Conservation (phyloP, 2,888 invertebrate species). For the Osmoderma eremita region DNA sequence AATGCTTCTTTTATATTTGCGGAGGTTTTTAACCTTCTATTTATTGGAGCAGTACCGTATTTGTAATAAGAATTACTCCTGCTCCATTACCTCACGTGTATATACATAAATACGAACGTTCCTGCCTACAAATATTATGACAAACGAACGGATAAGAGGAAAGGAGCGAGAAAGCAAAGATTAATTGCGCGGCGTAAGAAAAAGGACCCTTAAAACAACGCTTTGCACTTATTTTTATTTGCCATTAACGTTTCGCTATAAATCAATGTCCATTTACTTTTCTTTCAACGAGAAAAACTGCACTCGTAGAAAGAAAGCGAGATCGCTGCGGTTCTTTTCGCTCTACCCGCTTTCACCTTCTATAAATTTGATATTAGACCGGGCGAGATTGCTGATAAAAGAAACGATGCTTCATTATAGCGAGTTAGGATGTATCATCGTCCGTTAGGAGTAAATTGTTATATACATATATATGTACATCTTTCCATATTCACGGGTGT, state of each 20-base stretch:
- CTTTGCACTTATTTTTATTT: conserved; percentile 63
- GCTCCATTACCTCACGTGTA: too few species aligned
- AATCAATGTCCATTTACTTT: conserved; percentile 52
- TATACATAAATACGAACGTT: too few species aligned
- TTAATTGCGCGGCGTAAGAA: conserved; percentile 36
- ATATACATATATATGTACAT: conserved; percentile 6
- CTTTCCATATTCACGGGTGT: too few species aligned
- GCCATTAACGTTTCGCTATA: conserved; percentile 61
- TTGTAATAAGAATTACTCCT: too few species aligned
- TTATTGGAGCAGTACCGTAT: too few species aligned
- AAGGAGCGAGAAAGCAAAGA: conserved; percentile 16
- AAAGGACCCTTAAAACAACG: conserved; percentile 54
- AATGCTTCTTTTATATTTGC: too few species aligned
- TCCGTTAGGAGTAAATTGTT: conserved; percentile 28
- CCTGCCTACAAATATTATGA: conserved; percentile 60
- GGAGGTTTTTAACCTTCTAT: too few species aligned
- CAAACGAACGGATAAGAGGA: conserved; percentile 58
- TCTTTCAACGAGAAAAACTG: conserved; percentile 40
- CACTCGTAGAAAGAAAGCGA: conserved; percentile 37
- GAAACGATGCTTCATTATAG: conserved; percentile 10
- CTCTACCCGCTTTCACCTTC: conserved; percentile 12
- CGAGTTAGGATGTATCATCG: conserved; percentile 19
- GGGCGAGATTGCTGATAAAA: conserved; percentile 15
- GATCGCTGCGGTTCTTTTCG: conserved; percentile 29
- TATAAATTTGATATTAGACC: conserved; percentile 34